Evolutionary conservation across 2,888 invertebrate species (phyloP), one percentile per base, ranked within the genome.

Genomic region (Chymomyza fuscimana): DNA sequence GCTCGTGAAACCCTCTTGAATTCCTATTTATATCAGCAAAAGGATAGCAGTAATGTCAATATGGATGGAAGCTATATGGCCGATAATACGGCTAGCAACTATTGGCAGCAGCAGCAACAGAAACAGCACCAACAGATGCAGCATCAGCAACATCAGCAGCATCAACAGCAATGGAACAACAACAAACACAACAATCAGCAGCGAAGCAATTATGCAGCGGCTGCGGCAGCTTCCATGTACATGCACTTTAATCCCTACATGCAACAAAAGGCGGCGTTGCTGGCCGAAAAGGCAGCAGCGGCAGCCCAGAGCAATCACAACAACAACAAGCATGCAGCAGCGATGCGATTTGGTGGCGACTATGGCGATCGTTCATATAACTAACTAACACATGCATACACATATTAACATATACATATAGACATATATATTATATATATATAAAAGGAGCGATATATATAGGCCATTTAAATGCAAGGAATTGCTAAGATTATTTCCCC

Each of bases 191-290:
- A 40, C 60, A 59, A 46, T 7, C 40, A 32, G 32, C 32, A 32
- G 9, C 32, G 32, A 32, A 32, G 87, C 63, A 86, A 86, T 50
- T 85, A 85, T 73, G 87, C 88, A 52, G 80, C 88, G 52, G 80
- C 80, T 72, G 80, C 78, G 56, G 78, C 89, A 50, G 83, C 83
- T 16, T 88, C 74, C 29, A 87, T 88, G 75, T 89, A 89, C 72
- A 89, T 90, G 89, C 90, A 89, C 70, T 86, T 86, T 36, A 86
- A 86, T 86, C 86, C 86, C 40, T 86, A 86, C 62, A 78, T 86
- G 79, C 87, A 89, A 70, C 89, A 82, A 63, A 86, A 84, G 74
- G 86, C 84, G n/a, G 86, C 80, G 12, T 67, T 81, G 71, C 80
- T 89, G 12, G 82, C 82, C 22, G 84, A 85, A n/a, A 85, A 85